Evolutionary conservation across 2,888 invertebrate genomes (phyloP), one percentile per base, ranked within the genome.

Genomic region (Trichogramma evanescens): DNA sequence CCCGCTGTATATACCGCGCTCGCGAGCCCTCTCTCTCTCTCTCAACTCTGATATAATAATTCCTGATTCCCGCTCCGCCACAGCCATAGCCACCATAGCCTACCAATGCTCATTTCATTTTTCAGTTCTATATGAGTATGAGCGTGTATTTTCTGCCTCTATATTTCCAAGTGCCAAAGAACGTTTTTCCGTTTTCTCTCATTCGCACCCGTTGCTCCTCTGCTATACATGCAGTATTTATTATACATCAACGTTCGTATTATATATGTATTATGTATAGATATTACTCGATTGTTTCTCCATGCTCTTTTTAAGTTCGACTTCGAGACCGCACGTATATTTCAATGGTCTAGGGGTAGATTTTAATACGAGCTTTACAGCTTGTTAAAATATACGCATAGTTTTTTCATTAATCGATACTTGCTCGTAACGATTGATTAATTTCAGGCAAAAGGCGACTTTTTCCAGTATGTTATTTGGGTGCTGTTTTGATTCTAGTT

Each of bases 51-150:
- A 26, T 75, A 76, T 75, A 76, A 77, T 76, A 77, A 77, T 76
- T 75, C 73, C 72, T 72, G 71, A 74, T 73, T 72, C 72, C 26
- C 26, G 26, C 26, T 26, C 26, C 69, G 63, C 63, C n/a, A n/a
- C 44, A 39, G 50, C 52, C 43, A 5, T 7, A 5, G n/a, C 13
- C 46, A 10, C 13, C 46, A 4, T 9, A 50, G 45, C 39, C 50
- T 8, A 54, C 66, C 71, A 76, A 76, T 77, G 77, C 75, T 77
- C 76, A 77, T 77, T 77, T 77, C 76, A 74, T 75, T 75, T 75
- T 76, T 76, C 74, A 74, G 72, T 72, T 67, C 48, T 54, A 1
- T 26, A 26, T 26, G 26, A 26, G 26, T 26, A 26, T 26, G 26
- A 26, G 26, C 26, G 2, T 26, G 26, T 26, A 50, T 39, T 54